These are phyloP conservation scores for Probosciger aterrimus DNA, from an alignment of 2,113 vertebrate genomes.

Conservation along the genomic window DNA sequence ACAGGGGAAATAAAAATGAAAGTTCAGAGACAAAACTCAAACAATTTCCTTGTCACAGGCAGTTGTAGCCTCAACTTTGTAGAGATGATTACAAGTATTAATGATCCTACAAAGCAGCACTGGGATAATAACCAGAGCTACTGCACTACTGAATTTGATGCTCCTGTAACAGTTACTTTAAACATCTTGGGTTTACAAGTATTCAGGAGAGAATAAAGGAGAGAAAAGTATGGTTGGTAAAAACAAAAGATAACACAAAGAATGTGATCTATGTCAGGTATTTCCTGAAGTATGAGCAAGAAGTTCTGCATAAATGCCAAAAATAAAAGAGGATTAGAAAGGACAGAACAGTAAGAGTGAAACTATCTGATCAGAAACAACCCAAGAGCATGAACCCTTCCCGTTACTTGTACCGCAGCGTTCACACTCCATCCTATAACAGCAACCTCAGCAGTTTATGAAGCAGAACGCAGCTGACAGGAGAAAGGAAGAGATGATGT, in stretches of 20 bases:
- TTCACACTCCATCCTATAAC: neutral
- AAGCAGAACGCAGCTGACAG: slow-evolving; percentile 8
- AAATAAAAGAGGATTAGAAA: slow-evolving; percentile 13
- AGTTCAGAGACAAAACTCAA: neutral
- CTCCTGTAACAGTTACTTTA: neutral
- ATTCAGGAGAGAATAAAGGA: neutral
- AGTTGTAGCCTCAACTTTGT: neutral
- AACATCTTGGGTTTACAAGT: neutral
- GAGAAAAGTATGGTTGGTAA: neutral
- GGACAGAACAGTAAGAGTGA: neutral
- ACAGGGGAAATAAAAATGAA: neutral
- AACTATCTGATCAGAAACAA: neutral
- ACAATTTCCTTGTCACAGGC: neutral
- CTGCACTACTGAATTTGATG: neutral
- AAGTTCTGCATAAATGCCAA: neutral
- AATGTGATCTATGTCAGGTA: neutral
- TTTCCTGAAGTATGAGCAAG: neutral
- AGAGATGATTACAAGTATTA: neutral
- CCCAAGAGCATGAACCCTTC: neutral
- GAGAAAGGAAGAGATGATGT: neutral
- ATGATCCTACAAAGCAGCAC: neutral
- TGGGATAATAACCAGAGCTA: neutral
- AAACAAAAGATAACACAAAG: neutral
- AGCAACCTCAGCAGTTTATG: neutral
- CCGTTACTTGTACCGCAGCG: neutral